Evolutionary conservation across 1,140 invertebrate genomes (phyloP).

Genomic region (Whitmania pigra): DNA sequence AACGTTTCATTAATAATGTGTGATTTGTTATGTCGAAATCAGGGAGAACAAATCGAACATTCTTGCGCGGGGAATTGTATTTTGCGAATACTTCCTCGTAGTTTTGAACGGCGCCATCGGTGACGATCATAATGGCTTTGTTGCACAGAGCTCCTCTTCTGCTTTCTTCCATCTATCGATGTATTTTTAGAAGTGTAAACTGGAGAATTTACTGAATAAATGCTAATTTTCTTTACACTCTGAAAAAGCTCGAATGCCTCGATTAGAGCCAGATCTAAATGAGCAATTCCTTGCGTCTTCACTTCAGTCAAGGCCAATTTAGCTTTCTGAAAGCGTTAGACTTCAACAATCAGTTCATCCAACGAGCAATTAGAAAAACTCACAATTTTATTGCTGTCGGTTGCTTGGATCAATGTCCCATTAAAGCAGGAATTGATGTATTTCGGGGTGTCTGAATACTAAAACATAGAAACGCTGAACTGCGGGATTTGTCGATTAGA

Average conservation of each 20-base stretch:
- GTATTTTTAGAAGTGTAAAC: no score
- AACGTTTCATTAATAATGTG: no score
- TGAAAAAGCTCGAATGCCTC: constrained; percentile 75
- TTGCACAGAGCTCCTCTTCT: constrained; percentile 74
- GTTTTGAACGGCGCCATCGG: constrained; percentile 87
- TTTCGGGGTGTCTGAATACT: constrained; percentile 38
- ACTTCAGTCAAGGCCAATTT: constrained; percentile 62
- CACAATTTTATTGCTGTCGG: constrained; percentile 70
- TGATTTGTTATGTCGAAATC: no score
- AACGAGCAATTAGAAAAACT: constrained; percentile 17
- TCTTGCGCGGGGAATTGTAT: constrained; percentile 55
- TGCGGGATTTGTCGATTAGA: not conserved
- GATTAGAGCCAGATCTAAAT: constrained; percentile 80
- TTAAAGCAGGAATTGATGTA: constrained; percentile 58
- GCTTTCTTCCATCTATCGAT: constrained; percentile 27
- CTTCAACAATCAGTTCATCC: not conserved
- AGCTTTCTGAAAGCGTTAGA: constrained; percentile 46
- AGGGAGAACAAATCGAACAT: constrained; percentile 8
- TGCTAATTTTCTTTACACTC: constrained; percentile 45
- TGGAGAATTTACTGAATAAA: not conserved
- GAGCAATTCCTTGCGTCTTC: constrained; percentile 74
- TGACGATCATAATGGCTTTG: constrained; percentile 94
- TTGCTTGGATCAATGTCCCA: constrained; percentile 68
- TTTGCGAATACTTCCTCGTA: constrained; percentile 77
- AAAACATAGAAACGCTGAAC: not conserved